Evolutionary conservation across 2,888 invertebrate genomes (phyloP).

Genomic region (Dynastes hyllus): DNA sequence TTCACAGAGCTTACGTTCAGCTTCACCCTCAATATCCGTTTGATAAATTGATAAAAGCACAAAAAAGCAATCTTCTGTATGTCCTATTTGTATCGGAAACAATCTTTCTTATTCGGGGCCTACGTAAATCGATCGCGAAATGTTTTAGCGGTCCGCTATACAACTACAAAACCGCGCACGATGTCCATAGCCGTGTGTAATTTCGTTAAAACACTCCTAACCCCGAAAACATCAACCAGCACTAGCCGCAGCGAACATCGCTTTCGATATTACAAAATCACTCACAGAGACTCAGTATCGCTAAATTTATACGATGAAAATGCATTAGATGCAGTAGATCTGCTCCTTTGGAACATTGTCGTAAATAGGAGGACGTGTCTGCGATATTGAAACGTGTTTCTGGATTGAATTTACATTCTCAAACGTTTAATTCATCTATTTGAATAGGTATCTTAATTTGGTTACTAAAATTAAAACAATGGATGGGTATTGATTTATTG

Average conservation of each 20-base stretch:
- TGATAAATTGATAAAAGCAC: too few species aligned
- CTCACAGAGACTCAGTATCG: neutral
- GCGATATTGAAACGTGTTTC: neutral
- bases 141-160: too few species aligned
- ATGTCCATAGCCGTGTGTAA: neutral
- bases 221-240: neutral
- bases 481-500: too few species aligned
- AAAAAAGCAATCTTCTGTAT: too few species aligned
- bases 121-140: too few species aligned
- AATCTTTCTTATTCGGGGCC: too few species aligned
- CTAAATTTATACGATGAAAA: slow-evolving; percentile 10
- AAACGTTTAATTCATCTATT: neutral
- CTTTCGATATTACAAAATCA: neutral
- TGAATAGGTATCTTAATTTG: too few species aligned
- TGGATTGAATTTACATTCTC: neutral
- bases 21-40: too few species aligned
- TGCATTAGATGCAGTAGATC: neutral
- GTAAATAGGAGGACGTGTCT: neutral
- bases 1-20: too few species aligned
- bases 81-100: too few species aligned
- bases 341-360: neutral
- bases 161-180: too few species aligned
- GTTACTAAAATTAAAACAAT: too few species aligned
- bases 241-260: neutral
- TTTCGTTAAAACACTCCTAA: neutral